Evolutionary conservation across 2,888 invertebrate species (phyloP).

Genomic region (Acanthococcus lagerstroemiae): DNA sequence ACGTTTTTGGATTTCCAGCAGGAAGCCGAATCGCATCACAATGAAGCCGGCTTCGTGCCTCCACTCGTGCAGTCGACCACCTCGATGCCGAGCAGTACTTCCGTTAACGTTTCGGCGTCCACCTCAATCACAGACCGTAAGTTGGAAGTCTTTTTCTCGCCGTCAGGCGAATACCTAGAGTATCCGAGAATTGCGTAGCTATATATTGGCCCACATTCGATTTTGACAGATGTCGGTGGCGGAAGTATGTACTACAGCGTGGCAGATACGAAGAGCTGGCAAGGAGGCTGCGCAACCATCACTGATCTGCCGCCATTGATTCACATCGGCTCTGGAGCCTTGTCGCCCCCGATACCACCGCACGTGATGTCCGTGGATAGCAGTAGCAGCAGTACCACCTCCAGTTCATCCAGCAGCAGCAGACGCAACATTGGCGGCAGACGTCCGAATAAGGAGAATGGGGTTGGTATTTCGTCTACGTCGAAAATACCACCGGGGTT

Average conservation of each 20-base stretch:
- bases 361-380: background rate
- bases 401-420: conserved; percentile 41
- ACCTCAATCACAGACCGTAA: background rate
- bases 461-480: conserved; percentile 40
- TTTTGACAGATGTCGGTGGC: background rate
- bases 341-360: conserved; percentile 43
- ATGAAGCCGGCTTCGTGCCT: conserved; percentile 89
- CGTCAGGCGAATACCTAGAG: too few relatives aligned
- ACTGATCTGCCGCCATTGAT: conserved; percentile 41
- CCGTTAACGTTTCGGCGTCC: conserved; percentile 18
- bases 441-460: conserved; percentile 58
- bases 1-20: conserved; percentile 70
- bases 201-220: too few relatives aligned
- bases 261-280: conserved; percentile 46
- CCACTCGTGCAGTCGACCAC: conserved; percentile 54
- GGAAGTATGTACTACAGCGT: conserved; percentile 38
- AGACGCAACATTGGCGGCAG: conserved; percentile 76
- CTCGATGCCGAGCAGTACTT: background rate
- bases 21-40: conserved; percentile 60
- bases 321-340: conserved; percentile 42
- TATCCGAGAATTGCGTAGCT: background rate
- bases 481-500: too few relatives aligned
- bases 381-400: conserved; percentile 34
- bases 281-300: conserved; percentile 41
- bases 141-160: background rate